Base-by-base conservation (phyloP, 2,113 vertebrate genomes). In the Toxotes jaculatrix region DNA sequence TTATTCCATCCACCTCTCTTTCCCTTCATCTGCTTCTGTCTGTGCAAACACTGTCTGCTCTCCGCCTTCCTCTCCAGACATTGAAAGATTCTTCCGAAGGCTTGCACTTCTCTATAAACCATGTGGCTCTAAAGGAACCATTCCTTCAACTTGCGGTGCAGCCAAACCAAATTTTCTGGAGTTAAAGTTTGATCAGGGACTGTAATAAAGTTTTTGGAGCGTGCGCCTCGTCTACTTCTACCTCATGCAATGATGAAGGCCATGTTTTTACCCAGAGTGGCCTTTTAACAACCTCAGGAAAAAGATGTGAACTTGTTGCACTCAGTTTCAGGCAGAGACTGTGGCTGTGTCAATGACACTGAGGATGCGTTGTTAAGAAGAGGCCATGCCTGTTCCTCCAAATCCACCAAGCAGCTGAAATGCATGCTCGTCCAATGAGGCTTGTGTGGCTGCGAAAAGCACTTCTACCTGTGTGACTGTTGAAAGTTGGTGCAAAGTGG, bases 31-130 rank as follows among this genome's bases (percentile, higher is more conserved):
- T 68, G 62, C 40, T 71, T 32, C 59, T 2, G 60, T 83, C 76
- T 68, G 69, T 34, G 47, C 38, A 82, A 80, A 89, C 73, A 32
- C 74, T 0, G 74, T 77, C 79, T 79, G 70, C 11, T 60, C 83
- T 65, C 69, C 74, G 42, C 59, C 77, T 71, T 75, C 62, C 69
- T 70, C 66, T 16, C 7, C 69, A 87, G 70, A 87, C 81, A 45
- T 59, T 4, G 10, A 63, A 47, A 19, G 14, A 53, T 63, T 80
- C 77, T 43, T 75, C 75, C 75, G 56, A 27, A 43, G 55, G 67
- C 49, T 27, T 14, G 12, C 19, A 31, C 32, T 14, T 47, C 67
- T 63, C 63, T 21, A 21, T 32, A 68, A 67, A 68, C 32, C 43
- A 21, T 1, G 17, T 32, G n/a, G 47, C 53, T 61, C 16, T 9